Evolutionary conservation across 2,797 vertebrate species (phyloP).

Genomic region (Thripadectes ignobilis): DNA sequence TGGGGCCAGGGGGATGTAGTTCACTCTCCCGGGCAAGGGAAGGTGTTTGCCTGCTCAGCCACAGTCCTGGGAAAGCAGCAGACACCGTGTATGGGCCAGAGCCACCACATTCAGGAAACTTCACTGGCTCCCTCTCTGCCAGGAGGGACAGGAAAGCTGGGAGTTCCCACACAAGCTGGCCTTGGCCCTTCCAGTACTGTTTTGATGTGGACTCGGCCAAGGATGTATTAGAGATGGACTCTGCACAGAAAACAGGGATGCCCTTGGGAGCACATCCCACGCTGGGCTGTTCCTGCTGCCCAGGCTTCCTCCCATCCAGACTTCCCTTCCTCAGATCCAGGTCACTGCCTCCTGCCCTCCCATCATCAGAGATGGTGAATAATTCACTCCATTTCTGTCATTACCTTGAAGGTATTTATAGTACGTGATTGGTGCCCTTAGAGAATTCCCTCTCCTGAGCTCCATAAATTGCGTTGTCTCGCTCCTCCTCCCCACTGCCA

Average conservation of each 20-base stretch:
- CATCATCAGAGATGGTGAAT: slow-evolving; percentile 66
- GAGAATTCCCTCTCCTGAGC: slow-evolving; percentile 13
- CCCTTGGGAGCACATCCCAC: neutral
- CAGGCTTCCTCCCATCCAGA: neutral
- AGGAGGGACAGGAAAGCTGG: neutral
- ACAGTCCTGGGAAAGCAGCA: neutral
- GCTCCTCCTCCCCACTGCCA: neutral
- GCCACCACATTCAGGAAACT: neutral
- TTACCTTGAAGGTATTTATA: slow-evolving; percentile 76
- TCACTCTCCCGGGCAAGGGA: neutral
- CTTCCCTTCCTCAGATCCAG: slow-evolving; percentile 70
- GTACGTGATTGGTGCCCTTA: neutral
- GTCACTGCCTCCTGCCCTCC: slow-evolving; percentile 72
- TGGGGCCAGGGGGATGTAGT: neutral
- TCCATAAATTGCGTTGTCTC: neutral
- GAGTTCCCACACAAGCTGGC: neutral
- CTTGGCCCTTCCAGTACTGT: neutral
- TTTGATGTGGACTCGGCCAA: rapidly evolving
- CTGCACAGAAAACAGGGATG: neutral
- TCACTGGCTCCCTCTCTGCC: rapidly evolving
- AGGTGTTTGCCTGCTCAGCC: neutral
- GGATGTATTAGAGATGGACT: rapidly evolving
- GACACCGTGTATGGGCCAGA: neutral
- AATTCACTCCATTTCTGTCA: slow-evolving; percentile 74
- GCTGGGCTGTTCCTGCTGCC: neutral